Base-by-base conservation (phyloP, 2,888 invertebrate species). In the Cheilosia variabilis region DNA sequence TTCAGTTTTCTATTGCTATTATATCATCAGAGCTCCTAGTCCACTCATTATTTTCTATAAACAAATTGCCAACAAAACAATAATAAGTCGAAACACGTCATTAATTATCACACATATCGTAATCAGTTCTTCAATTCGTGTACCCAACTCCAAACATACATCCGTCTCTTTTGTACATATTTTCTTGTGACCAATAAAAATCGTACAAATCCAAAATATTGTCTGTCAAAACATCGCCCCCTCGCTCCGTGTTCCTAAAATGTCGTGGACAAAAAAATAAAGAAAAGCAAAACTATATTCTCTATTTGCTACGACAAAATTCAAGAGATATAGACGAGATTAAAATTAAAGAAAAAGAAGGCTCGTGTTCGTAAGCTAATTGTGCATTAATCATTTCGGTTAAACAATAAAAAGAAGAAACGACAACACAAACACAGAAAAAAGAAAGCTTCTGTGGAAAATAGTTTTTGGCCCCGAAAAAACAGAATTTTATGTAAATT, bases 121-220 rank as follows among this genome's bases (percentile, higher is more conserved):
- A 13, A 37, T 37, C 37, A 13, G 3, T 13, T 37, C 3, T 4
- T 13, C 3, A 4, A 37, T 2, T 9, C 10, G 31, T 2, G 31
- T 31, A 9, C 2, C 10, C 10, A 37, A 0, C 13, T 1, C 4
- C 13, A 13, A 37, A 41, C 22, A 66, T 6, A 13, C 4, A 62
- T 78, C 55, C 53, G 7, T 34, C 66, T 50, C 65, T 45, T 15
- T 34, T 55, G 3, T 43, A 2, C 58, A 60, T 10, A 45, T 17
- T 34, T n/a, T 24, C 4, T 22, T 31, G 5, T 52, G 41, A 31
- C 86, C 86, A 86, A 86, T 86, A 7, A 22, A 53, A 76, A 72
- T 45, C 37, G 66, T 81, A 86, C 86, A 86, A 86, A 81, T 86
- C 80, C 80, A 81, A 81, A 86, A 68, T 77, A 68, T 22, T 60